Conservation (phyloP, 2,113 vertebrate species). For the Neogobius melanostomus region DNA sequence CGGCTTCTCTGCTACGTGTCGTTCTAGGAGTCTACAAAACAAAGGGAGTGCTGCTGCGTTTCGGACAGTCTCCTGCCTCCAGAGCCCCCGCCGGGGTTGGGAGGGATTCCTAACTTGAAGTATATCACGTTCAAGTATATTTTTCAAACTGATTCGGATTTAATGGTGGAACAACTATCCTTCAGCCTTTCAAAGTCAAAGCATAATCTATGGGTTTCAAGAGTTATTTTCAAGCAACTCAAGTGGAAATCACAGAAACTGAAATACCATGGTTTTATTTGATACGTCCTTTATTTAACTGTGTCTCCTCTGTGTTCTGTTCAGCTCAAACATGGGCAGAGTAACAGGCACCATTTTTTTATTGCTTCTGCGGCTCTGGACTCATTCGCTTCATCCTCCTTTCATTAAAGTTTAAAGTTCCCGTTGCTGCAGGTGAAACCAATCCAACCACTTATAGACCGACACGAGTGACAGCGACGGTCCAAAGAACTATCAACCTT, state of each 20-base stretch:
- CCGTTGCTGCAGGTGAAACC: not conserved
- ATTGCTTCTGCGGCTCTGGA: not conserved
- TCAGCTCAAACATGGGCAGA: not conserved
- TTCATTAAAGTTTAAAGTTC: not conserved
- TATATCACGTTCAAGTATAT: no score
- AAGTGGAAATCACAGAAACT: no score
- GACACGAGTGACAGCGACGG: not conserved
- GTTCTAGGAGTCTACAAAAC: not conserved
- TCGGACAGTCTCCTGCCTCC: not conserved
- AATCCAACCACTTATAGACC: not conserved
- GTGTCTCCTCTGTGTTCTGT: not conserved
- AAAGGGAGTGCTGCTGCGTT: not conserved
- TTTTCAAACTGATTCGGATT: no score
- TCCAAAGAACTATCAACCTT: not conserved
- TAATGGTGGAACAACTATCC: no score
- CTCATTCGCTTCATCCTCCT: not conserved
- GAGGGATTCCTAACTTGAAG: not conserved
- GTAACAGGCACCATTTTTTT: not conserved
- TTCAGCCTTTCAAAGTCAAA: no score
- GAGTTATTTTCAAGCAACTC: no score
- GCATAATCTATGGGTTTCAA: no score
- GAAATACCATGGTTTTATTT: not conserved
- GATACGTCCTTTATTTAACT: not conserved
- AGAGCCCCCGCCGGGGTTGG: no score
- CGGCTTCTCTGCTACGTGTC: not conserved